These are phyloP conservation scores for Styela clava DNA, from an alignment of 23 tunicate species.

Conservation along the genomic window DNA sequence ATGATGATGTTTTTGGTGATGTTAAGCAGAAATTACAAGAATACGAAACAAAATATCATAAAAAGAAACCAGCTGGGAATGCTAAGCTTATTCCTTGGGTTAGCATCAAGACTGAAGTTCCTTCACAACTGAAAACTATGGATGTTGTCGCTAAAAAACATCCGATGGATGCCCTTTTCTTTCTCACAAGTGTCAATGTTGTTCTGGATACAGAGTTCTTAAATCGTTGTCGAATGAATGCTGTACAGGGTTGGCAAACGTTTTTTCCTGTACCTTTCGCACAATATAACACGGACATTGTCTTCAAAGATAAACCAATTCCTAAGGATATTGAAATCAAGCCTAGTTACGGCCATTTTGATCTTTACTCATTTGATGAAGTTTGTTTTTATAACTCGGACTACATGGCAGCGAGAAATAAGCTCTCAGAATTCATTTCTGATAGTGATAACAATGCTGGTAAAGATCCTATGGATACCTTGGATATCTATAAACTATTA, in stretches of 20 bases:
- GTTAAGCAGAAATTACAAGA: conserved; percentile 61
- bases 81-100: conserved; percentile 94
- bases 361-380: conserved; percentile 95
- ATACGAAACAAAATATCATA: conserved; percentile 63
- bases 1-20: conserved; percentile 76
- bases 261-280: conserved; percentile 97
- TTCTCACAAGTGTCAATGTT: conserved; percentile 64
- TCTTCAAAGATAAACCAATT: conserved; percentile 47
- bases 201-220: conserved; percentile 77
- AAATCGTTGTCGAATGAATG: conserved; percentile 96
- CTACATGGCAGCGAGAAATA: conserved; percentile 86
- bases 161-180: conserved; percentile 69
- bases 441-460: conserved; percentile 22
- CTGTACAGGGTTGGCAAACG: conserved; percentile 95
- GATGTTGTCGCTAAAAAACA: conserved; percentile 90
- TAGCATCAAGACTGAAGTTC: conserved; percentile 95
- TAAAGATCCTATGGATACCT: conserved; percentile 53
- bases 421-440: conserved; percentile 32
- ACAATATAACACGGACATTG: conserved; percentile 83
- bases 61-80: conserved; percentile 33
- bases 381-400: conserved; percentile 88
- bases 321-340: conserved; percentile 92
- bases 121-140: conserved; percentile 91
- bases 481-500: conserved; percentile 80
- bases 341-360: conserved; percentile 89